Percentiles rank a stretch among this genome's conserved stretches.
Conservation (phyloP, 2,113 vertebrate species). For the Chrysemys picta region DNA sequence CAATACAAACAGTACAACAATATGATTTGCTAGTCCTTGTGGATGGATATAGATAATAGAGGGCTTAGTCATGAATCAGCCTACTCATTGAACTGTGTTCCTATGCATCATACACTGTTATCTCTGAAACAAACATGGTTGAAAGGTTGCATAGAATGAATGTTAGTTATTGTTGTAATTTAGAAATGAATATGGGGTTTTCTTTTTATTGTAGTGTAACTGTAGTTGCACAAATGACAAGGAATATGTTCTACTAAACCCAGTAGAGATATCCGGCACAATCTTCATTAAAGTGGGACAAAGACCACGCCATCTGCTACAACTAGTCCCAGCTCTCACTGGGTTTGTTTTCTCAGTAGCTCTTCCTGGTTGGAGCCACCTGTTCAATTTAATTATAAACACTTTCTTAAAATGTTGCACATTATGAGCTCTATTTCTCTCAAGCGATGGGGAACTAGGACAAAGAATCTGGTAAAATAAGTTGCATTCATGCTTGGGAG, state of each 20-base stretch:
- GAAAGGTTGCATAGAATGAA: background rate
- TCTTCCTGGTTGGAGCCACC: conserved; percentile 69
- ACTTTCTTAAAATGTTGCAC: conserved; percentile 44
- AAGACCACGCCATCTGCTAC: conserved; percentile 72
- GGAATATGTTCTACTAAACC: conserved; percentile 12
- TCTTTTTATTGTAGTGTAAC: conserved; percentile 36
- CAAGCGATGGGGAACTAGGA: background rate
- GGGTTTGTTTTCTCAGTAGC: conserved; percentile 67
- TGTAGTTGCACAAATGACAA: background rate
- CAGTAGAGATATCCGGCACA: conserved; percentile 49
- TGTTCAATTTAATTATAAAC: conserved; percentile 72
- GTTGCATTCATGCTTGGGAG: background rate
- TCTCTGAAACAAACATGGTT: background rate
- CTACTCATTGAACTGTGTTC: background rate
- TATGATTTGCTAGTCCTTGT: background rate
- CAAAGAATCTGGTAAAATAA: background rate
- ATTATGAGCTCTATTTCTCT: background rate
- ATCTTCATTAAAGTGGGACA: conserved; percentile 70
- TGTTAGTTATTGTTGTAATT: conserved; percentile 8
- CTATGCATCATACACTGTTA: fast-evolving
- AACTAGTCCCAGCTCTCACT: conserved; percentile 53
- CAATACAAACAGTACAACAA: background rate
- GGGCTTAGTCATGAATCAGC: background rate
- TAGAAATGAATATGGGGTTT: background rate
- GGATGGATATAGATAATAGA: background rate